Conservation (phyloP, 2,888 invertebrate species). For the Danaus chrysippus region DNA sequence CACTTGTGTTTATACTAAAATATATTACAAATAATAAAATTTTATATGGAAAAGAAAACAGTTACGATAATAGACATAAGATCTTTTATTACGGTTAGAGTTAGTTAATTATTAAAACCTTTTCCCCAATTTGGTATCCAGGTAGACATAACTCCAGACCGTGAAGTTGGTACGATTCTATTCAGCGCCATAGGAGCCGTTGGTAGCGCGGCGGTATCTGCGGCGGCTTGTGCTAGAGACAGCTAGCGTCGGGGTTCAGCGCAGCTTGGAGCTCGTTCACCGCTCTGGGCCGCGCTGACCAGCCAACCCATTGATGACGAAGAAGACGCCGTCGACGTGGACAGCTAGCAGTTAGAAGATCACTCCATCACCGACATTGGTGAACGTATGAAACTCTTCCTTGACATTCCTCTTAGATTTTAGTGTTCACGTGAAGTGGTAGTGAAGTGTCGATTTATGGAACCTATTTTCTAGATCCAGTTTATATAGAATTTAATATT, state of each 20-base stretch:
- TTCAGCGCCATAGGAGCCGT: constrained; percentile 61
- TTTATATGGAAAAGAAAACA: too few relatives aligned
- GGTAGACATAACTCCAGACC: constrained; percentile 75
- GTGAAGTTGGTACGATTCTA: constrained; percentile 68
- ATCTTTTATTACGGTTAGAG: too few relatives aligned
- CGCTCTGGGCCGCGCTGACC: constrained; percentile 90
- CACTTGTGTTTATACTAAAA: too few relatives aligned
- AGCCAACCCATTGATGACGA: constrained; percentile 79
- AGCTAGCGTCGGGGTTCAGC: constrained; percentile 79
- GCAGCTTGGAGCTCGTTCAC: constrained; percentile 79
- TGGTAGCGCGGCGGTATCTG: constrained; percentile 57
- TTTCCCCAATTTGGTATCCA: constrained; percentile 34
- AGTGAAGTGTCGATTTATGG: neutral
- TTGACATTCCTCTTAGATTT: constrained; percentile 80
- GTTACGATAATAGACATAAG: too few relatives aligned
- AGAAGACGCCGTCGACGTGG: constrained; percentile 49
- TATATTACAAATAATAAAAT: too few relatives aligned
- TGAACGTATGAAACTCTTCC: constrained; percentile 76
- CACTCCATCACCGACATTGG: constrained; percentile 76
- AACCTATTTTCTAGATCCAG: neutral
- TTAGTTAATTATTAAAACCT: too few relatives aligned
- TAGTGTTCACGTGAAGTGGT: constrained; percentile 38
- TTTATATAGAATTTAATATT: neutral
- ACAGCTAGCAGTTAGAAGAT: constrained; percentile 80
- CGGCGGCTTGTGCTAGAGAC: constrained; percentile 65